These are phyloP conservation scores for Watersipora subatra DNA, from an alignment of 1,140 invertebrate genomes.

Conservation along the genomic window DNA sequence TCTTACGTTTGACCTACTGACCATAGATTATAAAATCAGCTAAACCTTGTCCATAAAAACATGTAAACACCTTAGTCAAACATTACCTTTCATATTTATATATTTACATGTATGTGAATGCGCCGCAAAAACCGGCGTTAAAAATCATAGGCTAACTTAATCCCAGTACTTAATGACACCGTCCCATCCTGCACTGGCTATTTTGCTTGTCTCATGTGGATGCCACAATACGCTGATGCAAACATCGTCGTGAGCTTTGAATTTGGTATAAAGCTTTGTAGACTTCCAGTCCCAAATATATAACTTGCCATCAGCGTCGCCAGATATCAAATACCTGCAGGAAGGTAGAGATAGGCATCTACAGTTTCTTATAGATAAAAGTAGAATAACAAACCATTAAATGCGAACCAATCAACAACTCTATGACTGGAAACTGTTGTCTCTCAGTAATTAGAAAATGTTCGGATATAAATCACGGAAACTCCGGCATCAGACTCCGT, in stretches of 20 bases:
- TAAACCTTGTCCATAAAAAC: too few relatives aligned
- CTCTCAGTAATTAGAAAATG: too few relatives aligned
- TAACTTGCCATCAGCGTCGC: slow-evolving; percentile 98
- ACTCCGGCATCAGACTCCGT: too few relatives aligned
- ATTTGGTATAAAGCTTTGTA: slow-evolving; percentile 90
- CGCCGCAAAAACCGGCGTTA: too few relatives aligned
- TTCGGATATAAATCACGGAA: too few relatives aligned
- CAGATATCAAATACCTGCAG: slow-evolving; percentile 84
- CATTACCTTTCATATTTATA: too few relatives aligned
- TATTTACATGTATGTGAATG: too few relatives aligned
- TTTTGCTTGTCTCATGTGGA: slow-evolving; percentile 92
- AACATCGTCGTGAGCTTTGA: slow-evolving; percentile 96
- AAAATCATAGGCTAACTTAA: too few relatives aligned
- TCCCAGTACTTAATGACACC: slow-evolving; percentile 97
- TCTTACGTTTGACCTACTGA: too few relatives aligned
- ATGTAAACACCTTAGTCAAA: too few relatives aligned
- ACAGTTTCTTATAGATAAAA: background rate
- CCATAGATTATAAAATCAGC: too few relatives aligned
- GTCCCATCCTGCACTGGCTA: slow-evolving; percentile 95
- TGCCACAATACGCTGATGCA: slow-evolving; percentile 92
- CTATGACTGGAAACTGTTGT: too few relatives aligned
- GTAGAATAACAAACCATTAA: background rate
- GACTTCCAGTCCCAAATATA: slow-evolving; percentile 99
- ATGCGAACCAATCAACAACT: background rate
- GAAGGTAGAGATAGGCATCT: slow-evolving; percentile 14